Base-by-base conservation (phyloP, 1,140 invertebrate species). In the Anagrus nilaparvatae region DNA sequence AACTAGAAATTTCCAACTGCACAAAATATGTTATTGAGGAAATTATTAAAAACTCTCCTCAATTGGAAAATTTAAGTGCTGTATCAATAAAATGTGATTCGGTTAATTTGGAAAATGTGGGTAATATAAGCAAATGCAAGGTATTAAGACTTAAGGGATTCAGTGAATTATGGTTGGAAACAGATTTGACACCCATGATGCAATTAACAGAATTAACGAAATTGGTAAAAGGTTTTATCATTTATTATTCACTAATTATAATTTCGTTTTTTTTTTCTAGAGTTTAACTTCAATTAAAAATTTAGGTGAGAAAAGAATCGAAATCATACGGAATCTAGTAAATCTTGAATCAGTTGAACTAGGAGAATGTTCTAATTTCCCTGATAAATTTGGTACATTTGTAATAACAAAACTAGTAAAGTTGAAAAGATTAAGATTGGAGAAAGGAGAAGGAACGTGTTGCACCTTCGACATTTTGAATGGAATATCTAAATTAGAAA, bases 271-370 rank as follows among this genome's bases (percentile, higher is more conserved):
- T 17, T 21, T 50, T 39, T 47, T 57, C 5, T 42, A 67, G 64
- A 72, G 70, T 44, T 65, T 89, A 31, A 86, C 85, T 0, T 81
- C 82, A 5, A 71, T 90, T 16, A 82, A 81, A 53, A 80, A 82
- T 50, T 59, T 82, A 12, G 69, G 71, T 27, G 67, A 71, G 38
- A 66, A 70, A 25, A 73, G 74, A 35, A 69, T 79, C 44, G 66
- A 73, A 18, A 70, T 80, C 24, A 56, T 84, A 18, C 69, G 73
- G 3, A 61, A 72, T 8, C 63, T 88, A 25, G 61, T 60, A 1
- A 71, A 76, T 30, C 63, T 91, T 32, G 76, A 82, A 53, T 75
- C 75, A 3, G 61, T 91, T 23, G 83, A 87, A 54, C 67, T 91
- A 30, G 86, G 87, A 3, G 84, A 87, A 52, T 88, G 84, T 52